These are phyloP conservation scores for Amazona guildingii DNA, from an alignment of 2,113 vertebrate genomes.

Conservation along the genomic window DNA sequence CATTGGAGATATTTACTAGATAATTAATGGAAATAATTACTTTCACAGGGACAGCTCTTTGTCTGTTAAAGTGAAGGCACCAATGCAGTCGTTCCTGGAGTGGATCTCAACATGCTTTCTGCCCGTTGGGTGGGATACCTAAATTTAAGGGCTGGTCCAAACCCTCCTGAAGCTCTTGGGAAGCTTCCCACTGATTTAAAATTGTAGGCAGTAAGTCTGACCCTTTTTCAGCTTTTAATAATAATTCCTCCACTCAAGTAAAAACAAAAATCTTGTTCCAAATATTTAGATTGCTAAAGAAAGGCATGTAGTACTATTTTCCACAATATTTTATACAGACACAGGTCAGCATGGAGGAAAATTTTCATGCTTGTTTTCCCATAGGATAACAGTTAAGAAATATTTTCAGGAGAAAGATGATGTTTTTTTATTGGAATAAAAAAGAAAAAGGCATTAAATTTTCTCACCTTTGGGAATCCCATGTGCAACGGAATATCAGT, in stretches of 20 bases:
- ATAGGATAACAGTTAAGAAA: not conserved
- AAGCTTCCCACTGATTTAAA: not conserved
- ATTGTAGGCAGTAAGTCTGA: not conserved
- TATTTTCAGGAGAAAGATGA: not conserved
- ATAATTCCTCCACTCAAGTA: not conserved
- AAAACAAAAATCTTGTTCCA: constrained; percentile 22
- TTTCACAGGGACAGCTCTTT: not conserved
- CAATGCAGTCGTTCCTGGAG: not conserved
- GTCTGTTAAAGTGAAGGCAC: not conserved
- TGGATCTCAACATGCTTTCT: not conserved
- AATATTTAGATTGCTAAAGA: constrained; percentile 53
- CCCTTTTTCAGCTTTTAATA: not conserved
- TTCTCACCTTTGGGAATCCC: not conserved
- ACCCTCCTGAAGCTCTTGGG: not conserved
- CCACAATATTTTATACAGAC: not conserved
- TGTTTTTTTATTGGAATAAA: not conserved
- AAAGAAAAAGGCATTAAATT: not conserved
- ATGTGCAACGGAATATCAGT: not conserved
- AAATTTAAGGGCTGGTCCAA: not conserved
- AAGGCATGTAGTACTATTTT: constrained; percentile 26
- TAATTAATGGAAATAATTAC: not conserved
- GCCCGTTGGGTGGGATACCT: not conserved
- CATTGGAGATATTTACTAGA: not conserved
- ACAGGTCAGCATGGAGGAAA: not conserved
- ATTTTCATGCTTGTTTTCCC: constrained; percentile 16